Conservation (phyloP, 2,113 vertebrate genomes). For the Rafetus swinhoei region DNA sequence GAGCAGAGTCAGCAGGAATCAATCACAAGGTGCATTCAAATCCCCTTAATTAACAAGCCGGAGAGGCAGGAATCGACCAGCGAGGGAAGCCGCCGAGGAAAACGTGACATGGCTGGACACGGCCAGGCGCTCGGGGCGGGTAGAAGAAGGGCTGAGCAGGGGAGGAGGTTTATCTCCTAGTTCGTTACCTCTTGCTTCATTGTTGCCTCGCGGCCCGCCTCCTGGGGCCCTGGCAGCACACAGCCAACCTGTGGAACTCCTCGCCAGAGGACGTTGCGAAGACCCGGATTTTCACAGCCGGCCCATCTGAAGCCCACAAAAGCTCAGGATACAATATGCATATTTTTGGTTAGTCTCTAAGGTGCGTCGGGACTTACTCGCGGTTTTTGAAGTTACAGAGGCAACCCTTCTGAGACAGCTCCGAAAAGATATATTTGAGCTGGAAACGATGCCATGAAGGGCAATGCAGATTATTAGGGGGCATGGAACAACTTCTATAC, state of each 20-base stretch:
- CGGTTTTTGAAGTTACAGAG: too few relatives aligned
- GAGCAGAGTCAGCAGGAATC: constrained; percentile 49
- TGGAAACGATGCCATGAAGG: neutral
- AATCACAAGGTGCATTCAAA: constrained; percentile 30
- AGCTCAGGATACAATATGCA: too few relatives aligned
- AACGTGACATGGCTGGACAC: neutral
- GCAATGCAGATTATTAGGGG: neutral
- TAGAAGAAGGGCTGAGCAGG: neutral
- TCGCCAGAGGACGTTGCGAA: too few relatives aligned
- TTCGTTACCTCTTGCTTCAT: neutral
- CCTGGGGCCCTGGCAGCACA: neutral
- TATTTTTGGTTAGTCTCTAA: too few relatives aligned
- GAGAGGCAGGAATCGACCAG: neutral
- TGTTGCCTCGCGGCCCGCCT: neutral
- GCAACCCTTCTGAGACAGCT: too few relatives aligned
- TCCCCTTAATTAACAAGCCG: constrained; percentile 27
- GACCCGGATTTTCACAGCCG: too few relatives aligned
- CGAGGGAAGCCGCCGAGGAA: neutral
- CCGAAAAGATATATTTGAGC: neutral
- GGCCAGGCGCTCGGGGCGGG: too few relatives aligned
- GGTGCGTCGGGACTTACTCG: too few relatives aligned
- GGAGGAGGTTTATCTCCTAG: neutral
- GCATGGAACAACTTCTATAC: too few relatives aligned
- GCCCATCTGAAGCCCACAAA: too few relatives aligned
- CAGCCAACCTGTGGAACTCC: too few relatives aligned